These are phyloP conservation scores for Diadumene lineata DNA, from an alignment of 92 coral and sea anemone species.

Conservation along the genomic window DNA sequence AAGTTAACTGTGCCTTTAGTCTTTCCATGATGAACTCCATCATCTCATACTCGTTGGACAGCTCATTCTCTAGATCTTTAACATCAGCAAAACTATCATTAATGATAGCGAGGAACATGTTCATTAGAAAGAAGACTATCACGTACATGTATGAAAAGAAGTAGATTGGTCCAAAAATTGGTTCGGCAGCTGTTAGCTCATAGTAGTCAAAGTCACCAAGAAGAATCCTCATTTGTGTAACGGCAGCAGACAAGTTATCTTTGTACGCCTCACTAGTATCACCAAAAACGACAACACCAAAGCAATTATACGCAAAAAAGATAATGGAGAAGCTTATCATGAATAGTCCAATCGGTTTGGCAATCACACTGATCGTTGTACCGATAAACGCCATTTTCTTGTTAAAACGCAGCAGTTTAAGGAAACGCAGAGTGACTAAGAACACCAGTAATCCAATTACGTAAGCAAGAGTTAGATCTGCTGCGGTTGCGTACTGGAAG, in stretches of 20 bases:
- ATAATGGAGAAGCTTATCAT: constrained; percentile 65
- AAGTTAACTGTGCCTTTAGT: constrained; percentile 53
- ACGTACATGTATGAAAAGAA: constrained; percentile 87
- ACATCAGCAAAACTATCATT: constrained; percentile 86
- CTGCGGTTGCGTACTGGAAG: constrained; percentile 89
- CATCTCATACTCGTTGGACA: constrained; percentile 80
- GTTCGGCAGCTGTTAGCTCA: constrained; percentile 45
- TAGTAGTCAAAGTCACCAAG: constrained; percentile 90
- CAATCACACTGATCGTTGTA: constrained; percentile 62
- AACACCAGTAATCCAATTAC: constrained; percentile 83
- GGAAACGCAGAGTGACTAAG: constrained; percentile 70
- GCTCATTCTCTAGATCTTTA: constrained; percentile 55
- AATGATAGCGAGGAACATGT: constrained; percentile 95
- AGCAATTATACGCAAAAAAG: constrained; percentile 62
- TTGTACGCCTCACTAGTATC: constrained; percentile 44
- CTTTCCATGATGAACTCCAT: constrained; percentile 68
- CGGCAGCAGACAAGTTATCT: constrained; percentile 48
- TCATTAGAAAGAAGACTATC: constrained; percentile 77
- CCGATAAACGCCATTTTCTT: constrained; percentile 85
- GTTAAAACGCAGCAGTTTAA: constrained; percentile 77
- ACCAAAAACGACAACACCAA: constrained; percentile 72
- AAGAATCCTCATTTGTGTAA: constrained; percentile 70
- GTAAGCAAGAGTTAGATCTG: constrained; percentile 65
- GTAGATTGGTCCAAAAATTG: constrained; percentile 73
- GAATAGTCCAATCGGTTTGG: constrained; percentile 74